Conservation (phyloP, 2,888 invertebrate genomes). For the Mythimna impura region DNA sequence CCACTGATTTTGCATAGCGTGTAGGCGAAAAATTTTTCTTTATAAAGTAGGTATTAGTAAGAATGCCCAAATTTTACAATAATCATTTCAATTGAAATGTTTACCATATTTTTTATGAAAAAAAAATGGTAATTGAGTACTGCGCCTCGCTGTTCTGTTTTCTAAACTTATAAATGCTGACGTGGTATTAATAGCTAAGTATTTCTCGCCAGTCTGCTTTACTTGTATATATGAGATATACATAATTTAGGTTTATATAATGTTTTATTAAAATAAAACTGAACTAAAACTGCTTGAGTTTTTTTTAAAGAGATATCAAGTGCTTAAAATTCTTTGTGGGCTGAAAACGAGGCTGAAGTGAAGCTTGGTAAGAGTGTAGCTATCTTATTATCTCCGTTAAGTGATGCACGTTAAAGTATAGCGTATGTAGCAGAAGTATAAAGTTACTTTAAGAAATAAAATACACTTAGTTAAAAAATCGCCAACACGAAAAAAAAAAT, state of each 20-base stretch:
- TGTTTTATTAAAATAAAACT: too few relatives aligned
- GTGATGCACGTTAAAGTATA: not conserved
- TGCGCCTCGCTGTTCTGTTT: not conserved
- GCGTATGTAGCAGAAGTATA: slow-evolving; percentile 1
- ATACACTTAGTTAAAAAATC: not conserved
- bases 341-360: not conserved
- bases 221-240: too few relatives aligned
- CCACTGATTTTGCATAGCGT: too few relatives aligned
- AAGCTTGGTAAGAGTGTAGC: not conserved
- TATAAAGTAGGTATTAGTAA: too few relatives aligned
- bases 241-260: too few relatives aligned
- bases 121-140: not conserved
- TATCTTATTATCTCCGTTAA: too few relatives aligned
- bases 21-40: too few relatives aligned
- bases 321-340: not conserved
- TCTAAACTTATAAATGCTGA: not conserved
- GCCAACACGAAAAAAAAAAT: too few relatives aligned
- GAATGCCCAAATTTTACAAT: not conserved
- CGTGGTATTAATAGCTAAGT: not conserved
- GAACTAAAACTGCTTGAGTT: not conserved
- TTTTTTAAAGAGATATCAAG: not conserved
- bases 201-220: not conserved
- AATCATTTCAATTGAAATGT: not conserved
- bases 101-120: not conserved
- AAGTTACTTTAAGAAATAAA: not conserved